These are phyloP conservation scores for Danio choprae DNA, from an alignment of 2,797 vertebrate genomes.

Conservation along the genomic window DNA sequence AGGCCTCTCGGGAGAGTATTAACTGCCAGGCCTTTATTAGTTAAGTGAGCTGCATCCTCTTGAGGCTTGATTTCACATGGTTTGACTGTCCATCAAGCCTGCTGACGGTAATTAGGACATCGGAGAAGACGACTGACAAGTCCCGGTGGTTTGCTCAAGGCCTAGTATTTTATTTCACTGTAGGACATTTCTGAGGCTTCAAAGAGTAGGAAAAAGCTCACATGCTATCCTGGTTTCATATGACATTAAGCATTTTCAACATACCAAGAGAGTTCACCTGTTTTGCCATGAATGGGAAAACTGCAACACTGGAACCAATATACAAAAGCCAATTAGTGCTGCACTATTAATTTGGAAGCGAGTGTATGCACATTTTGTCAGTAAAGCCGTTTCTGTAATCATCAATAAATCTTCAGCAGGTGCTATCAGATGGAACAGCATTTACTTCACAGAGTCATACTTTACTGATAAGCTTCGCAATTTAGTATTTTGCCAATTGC, in stretches of 20 bases:
- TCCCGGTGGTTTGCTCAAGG: conserved; percentile 40
- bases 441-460: too few species aligned
- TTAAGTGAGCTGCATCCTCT: conserved; percentile 33
- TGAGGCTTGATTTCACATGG: conserved; percentile 60
- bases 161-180: conserved; percentile 27
- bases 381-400: too few species aligned
- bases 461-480: too few species aligned
- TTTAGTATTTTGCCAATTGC: too few species aligned
- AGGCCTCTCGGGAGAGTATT: conserved; percentile 54
- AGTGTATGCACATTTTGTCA: too few species aligned
- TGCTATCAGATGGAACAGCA: too few species aligned
- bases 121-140: conserved; percentile 62
- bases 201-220: not conserved
- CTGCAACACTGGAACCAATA: too few species aligned
- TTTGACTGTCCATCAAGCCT: conserved; percentile 64
- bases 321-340: too few species aligned
- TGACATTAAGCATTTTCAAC: not conserved
- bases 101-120: conserved; percentile 58
- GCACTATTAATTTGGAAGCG: too few species aligned
- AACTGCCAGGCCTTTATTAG: conserved; percentile 40
- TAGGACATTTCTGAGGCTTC: not conserved
- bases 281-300: too few species aligned
- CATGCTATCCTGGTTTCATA: not conserved
- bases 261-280: too few species aligned
- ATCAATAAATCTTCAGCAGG: too few species aligned